Evolutionary conservation across 1,140 invertebrate species (phyloP).

Genomic region (Agraylea sexmaculata): DNA sequence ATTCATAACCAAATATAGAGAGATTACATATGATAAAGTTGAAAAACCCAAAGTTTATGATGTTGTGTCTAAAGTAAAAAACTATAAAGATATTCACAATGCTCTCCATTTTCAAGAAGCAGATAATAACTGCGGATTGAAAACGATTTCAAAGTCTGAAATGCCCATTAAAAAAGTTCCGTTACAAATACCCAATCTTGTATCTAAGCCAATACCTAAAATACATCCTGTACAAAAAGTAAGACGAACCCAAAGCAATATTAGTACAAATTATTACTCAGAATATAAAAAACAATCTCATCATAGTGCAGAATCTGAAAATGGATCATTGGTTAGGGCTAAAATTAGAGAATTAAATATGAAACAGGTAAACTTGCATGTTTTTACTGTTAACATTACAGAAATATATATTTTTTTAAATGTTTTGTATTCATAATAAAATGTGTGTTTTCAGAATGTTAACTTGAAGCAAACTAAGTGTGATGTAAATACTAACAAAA

Average conservation of each 20-base stretch:
- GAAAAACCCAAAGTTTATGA: too few species aligned
- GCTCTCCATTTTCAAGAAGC: too few species aligned
- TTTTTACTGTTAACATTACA: background rate
- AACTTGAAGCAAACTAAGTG: slow-evolving; percentile 31
- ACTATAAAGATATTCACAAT: too few species aligned
- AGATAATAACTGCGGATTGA: slow-evolving; percentile 9
- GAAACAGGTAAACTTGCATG: slow-evolving; percentile 16
- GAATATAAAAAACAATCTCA: slow-evolving; percentile 13
- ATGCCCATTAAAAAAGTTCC: slow-evolving; percentile 18
- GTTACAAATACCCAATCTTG: slow-evolving; percentile 19
- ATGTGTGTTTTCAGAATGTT: slow-evolving; percentile 38
- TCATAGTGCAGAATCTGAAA: slow-evolving; percentile 3
- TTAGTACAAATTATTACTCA: slow-evolving; percentile 16
- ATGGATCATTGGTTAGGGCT: slow-evolving; percentile 17
- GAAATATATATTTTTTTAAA: background rate
- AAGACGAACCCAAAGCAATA: slow-evolving; percentile 18
- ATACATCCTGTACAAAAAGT: slow-evolving; percentile 13
- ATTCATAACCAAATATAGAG: slow-evolving; percentile 5
- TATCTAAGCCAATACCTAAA: slow-evolving; percentile 18
- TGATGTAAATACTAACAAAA: slow-evolving; percentile 38
- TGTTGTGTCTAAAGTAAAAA: too few species aligned
- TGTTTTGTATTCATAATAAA: slow-evolving; percentile 3
- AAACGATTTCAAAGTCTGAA: slow-evolving; percentile 16
- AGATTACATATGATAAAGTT: too few species aligned
- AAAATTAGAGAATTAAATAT: slow-evolving; percentile 20